Base-by-base conservation (phyloP, 2,113 vertebrate genomes). In the Chamaetylas fuelleborni region DNA sequence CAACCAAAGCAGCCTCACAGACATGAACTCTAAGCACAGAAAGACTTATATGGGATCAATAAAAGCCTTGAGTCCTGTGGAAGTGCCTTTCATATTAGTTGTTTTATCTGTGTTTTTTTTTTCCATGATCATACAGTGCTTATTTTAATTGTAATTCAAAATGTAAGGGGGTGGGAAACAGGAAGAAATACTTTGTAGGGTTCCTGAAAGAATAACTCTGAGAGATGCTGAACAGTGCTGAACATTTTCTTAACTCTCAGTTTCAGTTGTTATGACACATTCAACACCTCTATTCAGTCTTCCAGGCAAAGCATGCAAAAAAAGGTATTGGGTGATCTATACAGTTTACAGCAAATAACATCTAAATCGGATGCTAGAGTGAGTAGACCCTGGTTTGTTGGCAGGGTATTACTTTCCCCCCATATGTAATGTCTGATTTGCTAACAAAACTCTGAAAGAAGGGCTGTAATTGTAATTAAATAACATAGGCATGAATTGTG, bases 401-500 rank as follows among this genome's bases (percentile, higher is more conserved):
- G 33, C 61, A 90, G 29, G 9, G 12, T 53, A 24, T 57, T 19
- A n/a, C 22, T 26, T 51, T 71, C 70, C 76, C 51, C 12, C 1
- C 10, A 50, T 26, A 84, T 60, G 8, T 11, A 53, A 38, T 50
- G 18, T 45, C 50, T 78, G 60, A 14, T 88, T 87, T 94, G 29
- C 33, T 56, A 91, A 89, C 26, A 40, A 7, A 72, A 17, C 42
- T 77, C 48, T 60, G 28, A 74, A 72, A 64, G 26, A 83, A 85
- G 91, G n/a, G 22, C 33, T 60, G 19, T 81, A 86, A 89, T 86
- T 72, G 57, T 67, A 71, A 90, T 42, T 33, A 79, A 93, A 91
- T 73, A 83, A 87, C 92, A 74, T 22, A 74, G 25, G 4, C 25
- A 66, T 42, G 25, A 74, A 61, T 48, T 12, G 5, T 0, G 0